These are phyloP conservation scores for Eledona agricola DNA, from an alignment of 2,888 invertebrate species.

Conservation along the genomic window DNA sequence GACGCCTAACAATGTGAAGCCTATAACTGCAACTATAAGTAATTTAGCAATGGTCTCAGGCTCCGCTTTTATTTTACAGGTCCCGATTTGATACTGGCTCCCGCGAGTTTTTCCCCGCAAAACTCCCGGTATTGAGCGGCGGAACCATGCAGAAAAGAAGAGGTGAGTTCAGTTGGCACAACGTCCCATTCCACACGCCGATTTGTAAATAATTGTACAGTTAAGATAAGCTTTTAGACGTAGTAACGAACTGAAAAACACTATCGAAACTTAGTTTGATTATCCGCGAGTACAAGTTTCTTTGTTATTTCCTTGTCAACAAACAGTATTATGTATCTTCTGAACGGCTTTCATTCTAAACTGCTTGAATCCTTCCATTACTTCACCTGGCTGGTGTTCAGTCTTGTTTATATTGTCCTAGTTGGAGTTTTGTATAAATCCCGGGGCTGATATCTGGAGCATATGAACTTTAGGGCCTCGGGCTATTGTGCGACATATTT, in stretches of 20 bases:
- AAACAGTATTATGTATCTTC: no score
- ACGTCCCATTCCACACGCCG: conserved; percentile 6
- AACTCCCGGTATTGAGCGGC: conserved; percentile 51
- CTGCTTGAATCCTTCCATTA: conserved; percentile 1
- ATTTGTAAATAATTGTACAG: conserved; percentile 6
- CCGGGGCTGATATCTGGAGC: conserved; percentile 37
- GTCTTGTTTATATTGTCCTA: conserved; percentile 18
- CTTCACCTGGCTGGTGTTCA: conserved; percentile 3
- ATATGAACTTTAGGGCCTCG: conserved; percentile 40
- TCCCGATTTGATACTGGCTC: conserved; percentile 60
- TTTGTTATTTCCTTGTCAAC: not conserved
- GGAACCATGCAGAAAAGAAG: conserved; percentile 5
- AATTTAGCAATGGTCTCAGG: no score
- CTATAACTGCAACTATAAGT: conserved; percentile 1
- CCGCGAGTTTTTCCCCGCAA: conserved; percentile 56
- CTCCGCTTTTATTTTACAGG: conserved; percentile 55
- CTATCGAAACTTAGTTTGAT: no score
- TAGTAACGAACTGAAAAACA: no score
- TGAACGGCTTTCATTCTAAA: no score
- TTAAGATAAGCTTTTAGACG: no score
- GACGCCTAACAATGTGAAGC: conserved; percentile 9
- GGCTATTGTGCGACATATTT: conserved; percentile 44
- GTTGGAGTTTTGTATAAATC: conserved; percentile 38
- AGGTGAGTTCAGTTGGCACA: not conserved
- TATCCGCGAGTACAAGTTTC: no score